A percentile compares a stretch with the other conserved stretches of the same genome.
Evolutionary conservation across 2,888 invertebrate species (phyloP).

Genomic region (Gonocerus acuteangulatus): DNA sequence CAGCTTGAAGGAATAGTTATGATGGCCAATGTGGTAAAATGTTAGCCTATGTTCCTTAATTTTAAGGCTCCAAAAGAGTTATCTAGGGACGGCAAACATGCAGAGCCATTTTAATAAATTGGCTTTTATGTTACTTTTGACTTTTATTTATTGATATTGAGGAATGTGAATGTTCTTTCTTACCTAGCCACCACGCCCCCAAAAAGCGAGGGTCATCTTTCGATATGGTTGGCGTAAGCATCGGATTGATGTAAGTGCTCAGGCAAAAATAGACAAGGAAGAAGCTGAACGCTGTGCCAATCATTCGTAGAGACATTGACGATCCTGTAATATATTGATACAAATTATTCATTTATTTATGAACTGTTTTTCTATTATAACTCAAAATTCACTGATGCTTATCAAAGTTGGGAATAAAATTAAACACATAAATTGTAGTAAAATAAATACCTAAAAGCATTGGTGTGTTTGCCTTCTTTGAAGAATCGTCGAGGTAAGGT

Average conservation of each 20-base stretch:
- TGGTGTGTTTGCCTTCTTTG: conserved; percentile 57
- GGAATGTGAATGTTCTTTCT: no score
- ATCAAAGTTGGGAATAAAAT: background rate
- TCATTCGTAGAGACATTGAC: conserved; percentile 47
- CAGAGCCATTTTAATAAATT: no score
- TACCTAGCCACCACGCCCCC: conserved; percentile 70
- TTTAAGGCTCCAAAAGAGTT: no score
- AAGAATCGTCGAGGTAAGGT: conserved; percentile 61
- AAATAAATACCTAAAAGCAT: conserved; percentile 53
- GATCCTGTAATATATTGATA: conserved; percentile 44
- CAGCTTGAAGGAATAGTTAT: no score
- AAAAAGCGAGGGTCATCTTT: conserved; percentile 59
- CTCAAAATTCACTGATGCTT: no score
- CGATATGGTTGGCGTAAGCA: conserved; percentile 52
- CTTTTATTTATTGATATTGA: no score
- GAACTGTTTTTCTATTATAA: no score
- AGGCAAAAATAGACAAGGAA: conserved; percentile 49
- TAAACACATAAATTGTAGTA: background rate
- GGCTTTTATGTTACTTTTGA: no score
- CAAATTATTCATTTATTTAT: no score
- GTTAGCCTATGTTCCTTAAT: no score
- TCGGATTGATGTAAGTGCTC: conserved; percentile 54
- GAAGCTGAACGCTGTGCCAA: conserved; percentile 56
- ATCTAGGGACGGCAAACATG: no score
- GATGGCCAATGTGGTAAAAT: no score